Conservation (phyloP, 2,113 vertebrate genomes). For the Girardinichthys multiradiatus region DNA sequence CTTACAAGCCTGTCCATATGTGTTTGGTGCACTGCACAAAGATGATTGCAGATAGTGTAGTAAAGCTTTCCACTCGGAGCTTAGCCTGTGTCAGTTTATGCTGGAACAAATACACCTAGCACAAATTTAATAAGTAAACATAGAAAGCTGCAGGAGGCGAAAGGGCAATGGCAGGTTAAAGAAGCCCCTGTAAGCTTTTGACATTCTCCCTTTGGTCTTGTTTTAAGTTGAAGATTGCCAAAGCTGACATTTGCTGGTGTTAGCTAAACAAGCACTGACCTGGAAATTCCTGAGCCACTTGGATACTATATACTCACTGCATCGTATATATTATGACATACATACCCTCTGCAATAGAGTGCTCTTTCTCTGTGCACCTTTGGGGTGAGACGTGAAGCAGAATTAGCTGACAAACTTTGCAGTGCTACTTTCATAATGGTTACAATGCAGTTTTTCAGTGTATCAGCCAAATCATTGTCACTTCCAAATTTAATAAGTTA, state of each 20-base stretch:
- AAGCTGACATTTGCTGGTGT: conserved; percentile 54
- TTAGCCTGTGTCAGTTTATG: not conserved
- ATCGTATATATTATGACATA: conserved; percentile 57
- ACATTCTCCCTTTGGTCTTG: conserved; percentile 35
- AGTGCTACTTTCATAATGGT: conserved; percentile 9
- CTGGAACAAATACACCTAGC: not conserved
- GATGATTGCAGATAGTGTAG: too few relatives aligned
- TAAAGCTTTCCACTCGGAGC: too few relatives aligned
- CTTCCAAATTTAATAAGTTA: conserved; percentile 32
- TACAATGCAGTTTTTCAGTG: conserved; percentile 13
- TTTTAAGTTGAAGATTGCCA: conserved; percentile 32
- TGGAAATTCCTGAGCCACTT: conserved; percentile 55
- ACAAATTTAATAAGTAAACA: not conserved
- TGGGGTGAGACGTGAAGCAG: conserved; percentile 40
- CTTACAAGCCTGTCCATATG: not conserved
- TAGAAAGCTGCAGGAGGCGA: conserved; percentile 7
- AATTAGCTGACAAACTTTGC: conserved; percentile 39
- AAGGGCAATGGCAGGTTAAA: conserved; percentile 11
- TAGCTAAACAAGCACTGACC: conserved; percentile 60
- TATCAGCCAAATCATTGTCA: conserved; percentile 28
- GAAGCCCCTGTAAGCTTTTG: conserved; percentile 55
- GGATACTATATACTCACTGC: conserved; percentile 43
- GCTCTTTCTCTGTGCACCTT: conserved; percentile 37
- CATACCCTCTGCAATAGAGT: conserved; percentile 23
- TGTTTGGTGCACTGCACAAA: not conserved